These are phyloP conservation scores for Emydocephalus ijimae DNA, from an alignment of 2,113 vertebrate species.

Conservation along the genomic window DNA sequence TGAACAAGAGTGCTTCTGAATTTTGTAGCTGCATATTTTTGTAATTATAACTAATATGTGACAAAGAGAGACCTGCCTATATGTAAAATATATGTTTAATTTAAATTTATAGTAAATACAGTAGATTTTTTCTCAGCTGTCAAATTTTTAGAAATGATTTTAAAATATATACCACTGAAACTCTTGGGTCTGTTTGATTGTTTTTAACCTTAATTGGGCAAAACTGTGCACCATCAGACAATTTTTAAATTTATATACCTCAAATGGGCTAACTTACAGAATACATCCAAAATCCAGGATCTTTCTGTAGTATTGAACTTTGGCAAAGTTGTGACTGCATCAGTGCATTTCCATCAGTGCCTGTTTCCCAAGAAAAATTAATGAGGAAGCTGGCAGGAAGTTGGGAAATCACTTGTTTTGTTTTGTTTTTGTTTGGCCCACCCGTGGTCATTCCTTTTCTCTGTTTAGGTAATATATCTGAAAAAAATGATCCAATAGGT, in stretches of 20 bases:
- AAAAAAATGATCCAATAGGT: background rate
- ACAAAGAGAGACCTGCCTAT: background rate
- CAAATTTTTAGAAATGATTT: background rate
- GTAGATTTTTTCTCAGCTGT: background rate
- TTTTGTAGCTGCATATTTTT: background rate
- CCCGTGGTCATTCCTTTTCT: background rate
- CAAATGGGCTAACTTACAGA: background rate
- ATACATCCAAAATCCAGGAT: background rate
- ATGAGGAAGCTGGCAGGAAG: background rate
- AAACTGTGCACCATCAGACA: background rate
- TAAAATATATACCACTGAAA: background rate
- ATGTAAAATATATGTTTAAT: background rate
- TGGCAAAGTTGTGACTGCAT: background rate
- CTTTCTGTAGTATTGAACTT: background rate
- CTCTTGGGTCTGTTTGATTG: background rate
- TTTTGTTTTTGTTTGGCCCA: background rate
- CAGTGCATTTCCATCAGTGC: background rate
- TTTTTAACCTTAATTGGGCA: background rate
- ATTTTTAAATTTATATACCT: background rate
- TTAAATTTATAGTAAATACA: background rate
- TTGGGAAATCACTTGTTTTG: background rate
- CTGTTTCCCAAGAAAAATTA: background rate
- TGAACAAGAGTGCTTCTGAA: slow-evolving; percentile 13
- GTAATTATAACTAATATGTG: background rate
- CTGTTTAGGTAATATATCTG: background rate